Evolutionary conservation across 1,140 invertebrate genomes (phyloP), one percentile per base, ranked within the genome.

Genomic region (Pollicipes pollicipes): DNA sequence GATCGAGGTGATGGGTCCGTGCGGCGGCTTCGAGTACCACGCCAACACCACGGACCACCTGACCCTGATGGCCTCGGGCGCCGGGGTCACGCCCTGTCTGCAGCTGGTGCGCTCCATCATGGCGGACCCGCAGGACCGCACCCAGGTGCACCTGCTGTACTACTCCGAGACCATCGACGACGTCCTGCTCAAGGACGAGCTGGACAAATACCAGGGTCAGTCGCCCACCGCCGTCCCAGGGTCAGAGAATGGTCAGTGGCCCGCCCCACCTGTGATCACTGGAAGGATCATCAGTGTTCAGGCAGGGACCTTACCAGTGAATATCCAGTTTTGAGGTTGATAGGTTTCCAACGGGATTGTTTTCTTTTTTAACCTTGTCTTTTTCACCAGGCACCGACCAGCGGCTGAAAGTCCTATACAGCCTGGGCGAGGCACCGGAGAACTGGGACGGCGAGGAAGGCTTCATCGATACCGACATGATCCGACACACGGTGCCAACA

Each of bases 1-100:
- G 26, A 69, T 75, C 2, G 70, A 74, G 31, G 74, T 75, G 70
- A 69, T 70, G n/a, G 74, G 74, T 16, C 74, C 74, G 17, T 75
- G 73, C 68, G 74, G 74, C 63, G 74, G 74, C 1, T 75, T 75
- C 67, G 74, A 75, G 66, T 75, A 75, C 70, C 32, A 69, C n/a
- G 26, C 73, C 16, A 73, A 68, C 45, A 45, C 70, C 30, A 30
- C 74, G 58, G 58, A 71, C 24, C 69, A 73, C 30, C 66, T 75
- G 31, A 72, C 73, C 0, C 45, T 75, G 8, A 31, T 76, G n/a
- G 74, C 72, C 0, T 73, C 73, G n/a, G 75, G 75, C 0, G 74
- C 73, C 10, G 75, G 75, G 10, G 71, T 76, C 35, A 76, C 75
- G 3, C 75, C 75, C n/a, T 73, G 69, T 30, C 63, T 76, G 67